Conservation (phyloP, 2,888 invertebrate genomes). For the Acrocera orbiculus region DNA sequence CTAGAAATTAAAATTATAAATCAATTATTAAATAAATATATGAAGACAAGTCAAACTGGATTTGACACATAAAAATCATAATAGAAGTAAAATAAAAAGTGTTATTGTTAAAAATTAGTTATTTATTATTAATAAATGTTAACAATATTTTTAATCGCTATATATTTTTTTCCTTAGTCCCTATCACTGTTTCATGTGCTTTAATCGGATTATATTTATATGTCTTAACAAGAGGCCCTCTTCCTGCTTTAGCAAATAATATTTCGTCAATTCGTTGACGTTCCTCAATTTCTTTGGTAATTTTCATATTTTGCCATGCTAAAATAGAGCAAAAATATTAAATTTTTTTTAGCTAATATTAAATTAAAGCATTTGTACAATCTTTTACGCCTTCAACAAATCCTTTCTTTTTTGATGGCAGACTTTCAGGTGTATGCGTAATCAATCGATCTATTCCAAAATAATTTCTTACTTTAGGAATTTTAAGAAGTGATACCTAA, state of each 20-base stretch:
- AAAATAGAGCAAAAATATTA: slow-evolving; percentile 14
- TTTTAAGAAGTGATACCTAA: slow-evolving; percentile 48
- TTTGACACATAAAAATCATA: too few species aligned
- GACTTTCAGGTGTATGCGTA: slow-evolving; percentile 36
- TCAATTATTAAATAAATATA: too few species aligned
- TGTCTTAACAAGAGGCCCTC: slow-evolving; percentile 73
- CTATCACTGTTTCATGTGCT: too few species aligned
- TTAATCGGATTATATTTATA: slow-evolving; percentile 71
- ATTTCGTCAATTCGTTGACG: slow-evolving; percentile 57
- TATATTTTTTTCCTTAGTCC: too few species aligned
- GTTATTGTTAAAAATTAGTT: too few species aligned
- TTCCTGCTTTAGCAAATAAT: slow-evolving; percentile 67
- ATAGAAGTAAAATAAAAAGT: too few species aligned
- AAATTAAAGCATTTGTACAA: slow-evolving; percentile 36
- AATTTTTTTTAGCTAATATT: neutral
- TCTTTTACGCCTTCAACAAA: slow-evolving; percentile 65
- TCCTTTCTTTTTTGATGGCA: slow-evolving; percentile 55
- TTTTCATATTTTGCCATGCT: slow-evolving; percentile 72
- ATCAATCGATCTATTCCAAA: slow-evolving; percentile 55
- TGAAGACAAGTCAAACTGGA: too few species aligned
- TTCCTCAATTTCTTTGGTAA: slow-evolving; percentile 58
- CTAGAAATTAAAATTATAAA: too few species aligned
- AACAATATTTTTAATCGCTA: too few species aligned
- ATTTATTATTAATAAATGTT: too few species aligned
- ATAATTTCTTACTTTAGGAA: slow-evolving; percentile 52